Base-by-base conservation (phyloP, 1,140 invertebrate species). In the Leptinotarsa lineolata region DNA sequence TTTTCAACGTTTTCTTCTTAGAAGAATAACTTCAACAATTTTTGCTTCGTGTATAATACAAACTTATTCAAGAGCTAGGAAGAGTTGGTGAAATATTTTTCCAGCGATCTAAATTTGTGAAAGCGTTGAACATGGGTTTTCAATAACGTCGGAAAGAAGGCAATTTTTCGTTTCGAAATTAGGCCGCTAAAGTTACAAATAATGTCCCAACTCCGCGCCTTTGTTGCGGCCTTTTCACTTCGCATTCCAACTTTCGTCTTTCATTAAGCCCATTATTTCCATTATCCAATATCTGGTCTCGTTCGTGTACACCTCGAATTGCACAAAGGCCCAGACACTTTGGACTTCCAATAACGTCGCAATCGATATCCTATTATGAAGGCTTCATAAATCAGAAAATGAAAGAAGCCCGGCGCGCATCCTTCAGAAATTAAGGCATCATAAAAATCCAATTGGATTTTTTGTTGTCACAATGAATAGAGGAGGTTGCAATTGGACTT, bases 201-300 rank as follows among this genome's bases (percentile, higher is more conserved):
- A 39, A 39, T 39, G 8, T 11, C 30, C 8, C 30, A 39, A 39
- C 30, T 11, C 8, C 30, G 30, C 8, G 30, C n/a, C 48, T 54
- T 54, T n/a, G n/a, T 54, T 8, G n/a, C n/a, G 0, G 48, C 48
- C 48, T 54, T 54, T 54, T 13, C 48, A 18, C 4, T 54, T 54
- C 48, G 48, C n/a, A 54, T 54, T 54, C 15, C 1, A 54, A 54
- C 48, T 54, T 54, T 54, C 48, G n/a, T 54, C 61, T 63, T 30
- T 22, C 61, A 63, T 63, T 21, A 30, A 63, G 20, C 13, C 61
- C 61, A 63, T 63, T 63, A 63, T 63, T 63, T 21, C 24, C 61
- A 63, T 63, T 63, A 63, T 63, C 24, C 61, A 63, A 63, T 63
- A 63, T 22, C 20, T 63, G 20, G 24, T 30, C 24, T 21, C 61